These are phyloP conservation scores for Mus minutoides DNA, from an alignment of 2,797 vertebrate species.

Conservation along the genomic window DNA sequence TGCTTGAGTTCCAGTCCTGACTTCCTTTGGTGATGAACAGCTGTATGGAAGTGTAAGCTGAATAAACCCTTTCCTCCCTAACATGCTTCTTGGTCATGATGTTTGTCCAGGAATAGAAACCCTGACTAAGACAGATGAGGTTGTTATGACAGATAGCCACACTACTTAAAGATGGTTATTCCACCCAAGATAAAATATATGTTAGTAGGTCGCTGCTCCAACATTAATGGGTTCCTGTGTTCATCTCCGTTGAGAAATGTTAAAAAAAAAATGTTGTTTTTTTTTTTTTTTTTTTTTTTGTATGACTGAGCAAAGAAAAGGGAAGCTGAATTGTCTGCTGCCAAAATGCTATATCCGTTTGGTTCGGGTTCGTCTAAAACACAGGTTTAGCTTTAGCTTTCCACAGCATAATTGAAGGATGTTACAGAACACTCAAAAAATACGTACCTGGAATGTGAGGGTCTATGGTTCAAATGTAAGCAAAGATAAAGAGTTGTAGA, in stretches of 20 bases:
- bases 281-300: no score
- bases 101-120: no score
- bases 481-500: conserved; percentile 5
- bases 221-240: neutral
- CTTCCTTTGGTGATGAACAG: no score
- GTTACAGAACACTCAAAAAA: conserved; percentile 30
- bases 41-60: no score
- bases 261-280: no score
- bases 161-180: neutral
- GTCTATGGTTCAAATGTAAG: neutral
- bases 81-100: no score
- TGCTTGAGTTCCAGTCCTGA: no score
- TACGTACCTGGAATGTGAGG: conserved; percentile 8
- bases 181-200: neutral
- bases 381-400: neutral
- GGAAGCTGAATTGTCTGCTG: neutral
- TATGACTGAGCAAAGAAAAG: neutral
- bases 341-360: neutral
- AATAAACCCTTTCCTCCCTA: no score
- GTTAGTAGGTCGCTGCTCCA: neutral
- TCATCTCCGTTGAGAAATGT: neutral
- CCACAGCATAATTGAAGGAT: conserved; percentile 5
- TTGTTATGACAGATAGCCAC: neutral
- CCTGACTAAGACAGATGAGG: no score
- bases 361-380: neutral